These are phyloP conservation scores for Brachionus rotundiformis DNA, from an alignment of 1,140 invertebrate genomes.

Conservation along the genomic window DNA sequence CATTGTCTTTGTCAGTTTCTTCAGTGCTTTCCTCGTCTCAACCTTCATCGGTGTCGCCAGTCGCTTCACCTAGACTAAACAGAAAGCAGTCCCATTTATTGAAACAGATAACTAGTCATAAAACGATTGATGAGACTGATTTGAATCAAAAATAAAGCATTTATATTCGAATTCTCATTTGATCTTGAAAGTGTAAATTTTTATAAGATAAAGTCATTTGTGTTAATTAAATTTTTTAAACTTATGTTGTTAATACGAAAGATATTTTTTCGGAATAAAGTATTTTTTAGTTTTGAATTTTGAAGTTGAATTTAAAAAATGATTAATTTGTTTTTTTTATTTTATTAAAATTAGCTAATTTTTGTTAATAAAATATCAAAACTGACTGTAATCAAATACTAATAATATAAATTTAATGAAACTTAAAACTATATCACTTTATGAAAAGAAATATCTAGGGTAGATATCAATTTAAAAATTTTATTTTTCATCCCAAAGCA, in stretches of 20 bases:
- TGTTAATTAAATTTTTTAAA: background rate
- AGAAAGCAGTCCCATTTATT: background rate
- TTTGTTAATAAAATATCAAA: too few species aligned
- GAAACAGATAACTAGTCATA: constrained; percentile 16
- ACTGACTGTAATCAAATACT: too few species aligned
- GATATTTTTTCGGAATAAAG: background rate
- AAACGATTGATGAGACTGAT: constrained; percentile 20
- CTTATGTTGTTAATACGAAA: background rate
- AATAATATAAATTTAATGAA: too few species aligned
- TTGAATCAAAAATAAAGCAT: background rate
- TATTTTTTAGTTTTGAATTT: background rate
- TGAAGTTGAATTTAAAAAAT: too few species aligned
- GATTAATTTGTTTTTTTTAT: too few species aligned
- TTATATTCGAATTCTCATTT: background rate
- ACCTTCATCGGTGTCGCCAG: constrained; percentile 2
- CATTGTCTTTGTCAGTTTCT: background rate
- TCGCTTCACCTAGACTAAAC: background rate
- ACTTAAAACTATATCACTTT: too few species aligned
- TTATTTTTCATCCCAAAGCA: too few species aligned
- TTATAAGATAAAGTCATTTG: background rate
- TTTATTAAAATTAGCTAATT: too few species aligned
- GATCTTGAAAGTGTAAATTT: background rate
- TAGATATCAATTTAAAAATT: too few species aligned
- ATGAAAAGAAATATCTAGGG: too few species aligned
- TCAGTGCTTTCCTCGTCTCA: background rate